Percentiles rank a stretch among this genome's conserved stretches.
Evolutionary conservation across 2,888 invertebrate species (phyloP).

Genomic region (Stegophylla sp.): DNA sequence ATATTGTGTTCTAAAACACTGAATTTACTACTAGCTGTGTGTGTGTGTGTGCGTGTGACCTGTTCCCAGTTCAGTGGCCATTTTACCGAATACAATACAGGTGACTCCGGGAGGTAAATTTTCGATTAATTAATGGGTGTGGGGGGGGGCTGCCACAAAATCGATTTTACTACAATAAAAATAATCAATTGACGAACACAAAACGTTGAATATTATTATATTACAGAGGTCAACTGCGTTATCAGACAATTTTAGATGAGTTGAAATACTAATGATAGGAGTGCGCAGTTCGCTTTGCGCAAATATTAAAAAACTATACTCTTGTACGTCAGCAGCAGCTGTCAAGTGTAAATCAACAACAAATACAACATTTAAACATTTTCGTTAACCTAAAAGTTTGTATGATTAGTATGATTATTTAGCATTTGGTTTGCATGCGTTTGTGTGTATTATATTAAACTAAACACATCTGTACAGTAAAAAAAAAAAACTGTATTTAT

Average conservation of each 20-base stretch:
- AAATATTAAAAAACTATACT: too few species aligned
- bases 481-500: too few species aligned
- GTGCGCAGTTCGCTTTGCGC: too few species aligned
- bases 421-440: too few species aligned
- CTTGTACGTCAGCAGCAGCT: too few species aligned
- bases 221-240: constrained; percentile 32
- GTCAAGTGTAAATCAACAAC: too few species aligned
- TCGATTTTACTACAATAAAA: constrained; percentile 11
- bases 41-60: too few species aligned
- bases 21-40: background rate
- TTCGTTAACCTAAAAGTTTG: too few species aligned
- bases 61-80: background rate
- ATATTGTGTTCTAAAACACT: background rate
- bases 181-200: constrained; percentile 16
- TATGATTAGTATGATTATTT: too few species aligned
- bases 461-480: too few species aligned
- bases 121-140: background rate
- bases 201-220: constrained; percentile 20
- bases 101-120: background rate
- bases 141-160: constrained; percentile 7
- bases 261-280: background rate
- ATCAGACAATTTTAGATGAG: constrained; percentile 27
- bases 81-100: constrained; percentile 15
- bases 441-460: too few species aligned
- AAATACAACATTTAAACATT: too few species aligned